Conservation (phyloP, 2,888 invertebrate species). For the Strigamia transsilvanica region DNA sequence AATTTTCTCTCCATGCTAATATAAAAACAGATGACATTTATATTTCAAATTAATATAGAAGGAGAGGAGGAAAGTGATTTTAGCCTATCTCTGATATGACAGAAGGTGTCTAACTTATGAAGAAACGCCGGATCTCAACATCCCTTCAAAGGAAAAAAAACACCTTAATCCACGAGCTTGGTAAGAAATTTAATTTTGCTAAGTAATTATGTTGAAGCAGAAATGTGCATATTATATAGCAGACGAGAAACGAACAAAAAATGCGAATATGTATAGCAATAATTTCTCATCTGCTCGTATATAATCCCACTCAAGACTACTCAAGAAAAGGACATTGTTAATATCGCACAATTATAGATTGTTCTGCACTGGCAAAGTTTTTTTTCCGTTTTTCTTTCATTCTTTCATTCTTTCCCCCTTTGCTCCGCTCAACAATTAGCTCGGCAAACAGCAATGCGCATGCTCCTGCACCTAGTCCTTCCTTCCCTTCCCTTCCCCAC, state of each 20-base stretch:
- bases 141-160: not conserved
- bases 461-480: not conserved
- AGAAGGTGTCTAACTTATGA: slow-evolving; percentile 35
- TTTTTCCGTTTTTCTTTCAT: not conserved
- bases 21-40: slow-evolving; percentile 21
- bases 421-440: not conserved
- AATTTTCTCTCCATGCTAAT: not conserved
- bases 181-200: slow-evolving; percentile 51
- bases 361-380: not conserved
- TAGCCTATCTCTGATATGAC: slow-evolving; percentile 27
- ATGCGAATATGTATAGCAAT: slow-evolving; percentile 12
- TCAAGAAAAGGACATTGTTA: slow-evolving; percentile 9
- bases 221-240: slow-evolving; percentile 42
- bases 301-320: not conserved
- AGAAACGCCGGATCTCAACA: slow-evolving; percentile 31
- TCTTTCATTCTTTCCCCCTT: not conserved
- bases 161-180: slow-evolving; percentile 26
- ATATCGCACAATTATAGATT: slow-evolving; percentile 21
- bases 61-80: not conserved
- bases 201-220: slow-evolving; percentile 46
- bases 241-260: not conserved
- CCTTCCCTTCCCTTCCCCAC: not conserved
- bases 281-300: slow-evolving; percentile 9
- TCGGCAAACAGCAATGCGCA: not conserved
- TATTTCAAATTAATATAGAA: not conserved